Conservation (phyloP, 2,113 vertebrate species). For the Chiloscyllium plagiosum region DNA sequence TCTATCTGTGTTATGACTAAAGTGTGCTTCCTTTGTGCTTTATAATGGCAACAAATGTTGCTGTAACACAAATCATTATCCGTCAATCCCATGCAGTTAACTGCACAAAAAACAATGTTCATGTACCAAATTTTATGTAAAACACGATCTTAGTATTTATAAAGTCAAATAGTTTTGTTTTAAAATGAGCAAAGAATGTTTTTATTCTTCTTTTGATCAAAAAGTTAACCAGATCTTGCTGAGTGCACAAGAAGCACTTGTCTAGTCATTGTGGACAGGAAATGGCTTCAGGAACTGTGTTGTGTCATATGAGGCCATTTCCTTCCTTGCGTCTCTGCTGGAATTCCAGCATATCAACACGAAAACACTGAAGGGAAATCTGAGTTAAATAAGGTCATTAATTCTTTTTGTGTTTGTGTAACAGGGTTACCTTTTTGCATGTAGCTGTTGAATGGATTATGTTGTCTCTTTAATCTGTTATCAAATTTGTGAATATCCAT, state of each 20-base stretch:
- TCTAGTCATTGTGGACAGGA: slow-evolving; percentile 28
- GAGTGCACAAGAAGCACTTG: slow-evolving; percentile 12
- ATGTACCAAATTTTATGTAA: background rate
- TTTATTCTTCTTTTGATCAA: background rate
- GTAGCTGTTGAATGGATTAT: background rate
- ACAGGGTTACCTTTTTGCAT: background rate
- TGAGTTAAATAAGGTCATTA: slow-evolving; percentile 10
- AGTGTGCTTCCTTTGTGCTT: slow-evolving; percentile 16
- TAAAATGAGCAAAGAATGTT: background rate
- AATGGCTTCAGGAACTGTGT: slow-evolving; percentile 32
- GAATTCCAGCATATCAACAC: background rate
- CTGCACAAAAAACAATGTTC: background rate
- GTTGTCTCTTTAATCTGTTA: background rate
- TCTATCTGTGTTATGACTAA: background rate
- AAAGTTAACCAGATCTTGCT: background rate
- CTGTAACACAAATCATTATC: background rate
- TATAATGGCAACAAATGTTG: background rate
- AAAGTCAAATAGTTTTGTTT: background rate
- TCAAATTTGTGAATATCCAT: background rate
- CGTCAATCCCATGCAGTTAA: background rate
- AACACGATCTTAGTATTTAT: background rate
- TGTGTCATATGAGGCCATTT: slow-evolving; percentile 33
- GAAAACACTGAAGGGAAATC: slow-evolving; percentile 24
- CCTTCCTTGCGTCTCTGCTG: slow-evolving; percentile 28
- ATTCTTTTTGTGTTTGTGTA: background rate